Evolutionary conservation across 2,797 vertebrate species (phyloP).

Genomic region (Poecile montanus): DNA sequence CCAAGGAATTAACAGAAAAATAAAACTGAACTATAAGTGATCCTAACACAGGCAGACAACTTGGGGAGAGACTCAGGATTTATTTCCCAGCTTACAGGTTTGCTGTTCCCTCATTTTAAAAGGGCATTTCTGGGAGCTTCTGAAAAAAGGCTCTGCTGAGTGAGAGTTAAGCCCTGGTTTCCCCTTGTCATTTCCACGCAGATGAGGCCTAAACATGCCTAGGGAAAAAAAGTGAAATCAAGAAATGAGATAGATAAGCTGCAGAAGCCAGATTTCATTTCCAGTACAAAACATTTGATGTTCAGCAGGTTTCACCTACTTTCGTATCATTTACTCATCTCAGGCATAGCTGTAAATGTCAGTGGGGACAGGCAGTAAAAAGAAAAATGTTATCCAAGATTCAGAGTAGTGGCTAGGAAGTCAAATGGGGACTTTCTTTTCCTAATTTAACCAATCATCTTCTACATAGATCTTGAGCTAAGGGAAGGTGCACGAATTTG

Average conservation of each 20-base stretch:
- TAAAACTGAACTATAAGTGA: neutral
- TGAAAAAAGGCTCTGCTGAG: neutral
- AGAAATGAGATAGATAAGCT: neutral
- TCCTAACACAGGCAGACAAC: neutral
- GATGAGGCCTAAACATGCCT: neutral
- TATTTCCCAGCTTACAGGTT: neutral
- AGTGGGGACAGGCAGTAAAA: neutral
- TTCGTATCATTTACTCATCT: neutral
- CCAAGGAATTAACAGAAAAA: neutral
- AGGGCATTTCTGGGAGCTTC: neutral
- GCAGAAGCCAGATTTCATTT: neutral
- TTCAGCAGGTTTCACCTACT: neutral
- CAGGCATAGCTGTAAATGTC: neutral
- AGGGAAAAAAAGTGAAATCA: neutral
- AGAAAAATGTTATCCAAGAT: neutral
- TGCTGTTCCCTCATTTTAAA: neutral
- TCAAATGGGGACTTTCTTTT: neutral
- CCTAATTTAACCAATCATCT: neutral
- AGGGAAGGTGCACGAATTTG: neutral
- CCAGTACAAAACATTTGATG: neutral
- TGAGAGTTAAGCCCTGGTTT: slow-evolving; percentile 15
- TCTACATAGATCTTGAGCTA: fast-evolving
- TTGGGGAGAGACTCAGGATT: neutral
- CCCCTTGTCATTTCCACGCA: neutral
- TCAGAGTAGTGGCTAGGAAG: neutral